Conservation (phyloP, 2,797 vertebrate species). For the Sebastes alutus region DNA sequence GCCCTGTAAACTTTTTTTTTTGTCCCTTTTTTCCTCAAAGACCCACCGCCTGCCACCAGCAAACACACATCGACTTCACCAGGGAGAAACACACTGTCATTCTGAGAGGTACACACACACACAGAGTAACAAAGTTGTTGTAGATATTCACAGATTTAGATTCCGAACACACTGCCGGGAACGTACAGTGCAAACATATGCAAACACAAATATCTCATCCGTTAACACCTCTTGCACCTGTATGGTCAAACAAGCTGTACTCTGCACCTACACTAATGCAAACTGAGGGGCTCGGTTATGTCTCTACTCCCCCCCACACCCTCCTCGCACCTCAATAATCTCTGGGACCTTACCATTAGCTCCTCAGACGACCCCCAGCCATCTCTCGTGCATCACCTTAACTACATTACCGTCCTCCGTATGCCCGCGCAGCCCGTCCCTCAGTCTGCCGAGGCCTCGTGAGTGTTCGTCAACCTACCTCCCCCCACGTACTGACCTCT, state of each 20-base stretch:
- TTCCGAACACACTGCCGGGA: slow-evolving; percentile 33
- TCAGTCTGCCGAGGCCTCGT: slow-evolving; percentile 10
- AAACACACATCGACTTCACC: slow-evolving; percentile 37
- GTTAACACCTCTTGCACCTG: slow-evolving; percentile 15
- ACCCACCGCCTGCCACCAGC: slow-evolving; percentile 57
- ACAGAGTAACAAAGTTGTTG: neutral
- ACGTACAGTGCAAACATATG: slow-evolving; percentile 44
- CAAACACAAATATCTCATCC: slow-evolving; percentile 35
- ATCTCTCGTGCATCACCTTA: neutral
- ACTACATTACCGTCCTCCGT: neutral
- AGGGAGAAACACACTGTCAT: slow-evolving; percentile 23
- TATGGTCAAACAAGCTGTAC: slow-evolving; percentile 29
- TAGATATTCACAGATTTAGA: neutral
- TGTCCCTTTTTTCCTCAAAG: slow-evolving; percentile 5
- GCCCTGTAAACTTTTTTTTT: slow-evolving; percentile 1
- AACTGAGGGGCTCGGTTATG: slow-evolving; percentile 21
- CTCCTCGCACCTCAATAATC: slow-evolving; percentile 4
- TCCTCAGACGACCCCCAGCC: neutral
- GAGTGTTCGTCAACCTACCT: slow-evolving; percentile 62
- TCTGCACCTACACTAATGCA: slow-evolving; percentile 28
- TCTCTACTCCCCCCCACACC: neutral
- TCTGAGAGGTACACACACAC: slow-evolving; percentile 26
- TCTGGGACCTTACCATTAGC: slow-evolving; percentile 28
- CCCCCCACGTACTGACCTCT: slow-evolving; percentile 49
- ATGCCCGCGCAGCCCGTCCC: neutral